A percentile compares a stretch with the other conserved stretches of the same genome.
Conservation (phyloP, 2,113 vertebrate genomes). For the Micronycteris hirsuta region DNA sequence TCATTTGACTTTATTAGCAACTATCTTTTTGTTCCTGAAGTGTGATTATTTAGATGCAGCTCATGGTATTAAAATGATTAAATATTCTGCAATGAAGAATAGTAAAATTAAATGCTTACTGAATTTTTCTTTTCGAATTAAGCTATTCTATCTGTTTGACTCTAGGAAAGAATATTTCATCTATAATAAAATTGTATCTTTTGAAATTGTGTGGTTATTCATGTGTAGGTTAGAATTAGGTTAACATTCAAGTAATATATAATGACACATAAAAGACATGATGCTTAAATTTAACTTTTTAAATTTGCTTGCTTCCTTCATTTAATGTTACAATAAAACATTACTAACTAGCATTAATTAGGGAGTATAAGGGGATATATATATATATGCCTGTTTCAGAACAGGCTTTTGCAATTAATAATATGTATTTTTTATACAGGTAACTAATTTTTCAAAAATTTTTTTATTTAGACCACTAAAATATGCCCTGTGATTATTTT, state of each 20-base stretch:
- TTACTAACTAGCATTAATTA: constrained; percentile 17
- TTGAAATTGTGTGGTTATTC: neutral
- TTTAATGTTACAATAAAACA: constrained; percentile 12
- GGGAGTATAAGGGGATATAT: neutral
- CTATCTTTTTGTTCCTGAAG: neutral
- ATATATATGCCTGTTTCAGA: no score
- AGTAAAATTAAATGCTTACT: neutral
- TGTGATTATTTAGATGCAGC: neutral
- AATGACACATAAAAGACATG: neutral
- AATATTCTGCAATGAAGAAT: neutral
- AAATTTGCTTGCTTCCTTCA: constrained; percentile 15
- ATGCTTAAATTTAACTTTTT: neutral
- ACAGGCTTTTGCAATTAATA: neutral
- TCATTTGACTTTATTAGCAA: neutral
- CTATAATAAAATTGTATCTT: neutral
- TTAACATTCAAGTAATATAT: neutral
- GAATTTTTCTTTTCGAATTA: neutral
- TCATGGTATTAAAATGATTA: neutral
- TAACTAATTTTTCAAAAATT: neutral
- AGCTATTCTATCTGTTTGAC: neutral
- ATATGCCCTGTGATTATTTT: neutral
- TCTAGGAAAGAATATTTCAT: neutral
- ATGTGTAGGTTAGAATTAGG: neutral
- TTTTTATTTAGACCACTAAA: neutral
- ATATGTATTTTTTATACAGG: neutral